A percentile compares a stretch with the other conserved stretches of the same genome.
phyloP scores from a whole-genome alignment of 2,113 vertebrate genomes.

The Stigmatopora nigra region DNA sequence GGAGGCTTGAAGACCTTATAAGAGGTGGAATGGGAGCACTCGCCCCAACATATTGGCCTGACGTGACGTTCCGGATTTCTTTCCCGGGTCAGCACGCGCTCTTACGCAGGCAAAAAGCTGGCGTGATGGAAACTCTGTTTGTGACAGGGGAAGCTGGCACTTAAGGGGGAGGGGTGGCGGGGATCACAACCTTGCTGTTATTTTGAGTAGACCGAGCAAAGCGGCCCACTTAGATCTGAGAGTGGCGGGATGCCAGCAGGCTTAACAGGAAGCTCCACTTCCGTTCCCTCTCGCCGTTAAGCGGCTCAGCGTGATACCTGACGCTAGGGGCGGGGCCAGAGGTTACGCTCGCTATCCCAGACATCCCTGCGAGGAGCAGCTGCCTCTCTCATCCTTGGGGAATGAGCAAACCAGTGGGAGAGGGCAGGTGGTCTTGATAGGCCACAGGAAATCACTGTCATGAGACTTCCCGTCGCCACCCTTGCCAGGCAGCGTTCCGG shows the following conservation, averaged over 20 bases:
- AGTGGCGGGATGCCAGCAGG: constrained; percentile 45
- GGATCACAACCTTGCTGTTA: constrained; percentile 48
- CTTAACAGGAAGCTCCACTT: constrained; percentile 60
- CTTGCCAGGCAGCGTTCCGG: constrained; percentile 1
- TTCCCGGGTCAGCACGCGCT: constrained; percentile 29
- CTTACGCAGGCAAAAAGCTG: constrained; percentile 31
- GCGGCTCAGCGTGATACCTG: constrained; percentile 53
- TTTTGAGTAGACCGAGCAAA: constrained; percentile 51
- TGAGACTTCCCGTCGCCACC: constrained; percentile 13
- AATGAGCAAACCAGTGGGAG: constrained; percentile 47
- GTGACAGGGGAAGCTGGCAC: constrained; percentile 38
- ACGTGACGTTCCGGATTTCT: constrained; percentile 26
- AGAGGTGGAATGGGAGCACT: constrained; percentile 43
- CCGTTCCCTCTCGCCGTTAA: constrained; percentile 52
- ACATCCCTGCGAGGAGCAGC: constrained; percentile 62
- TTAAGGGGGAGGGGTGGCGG: constrained; percentile 4
- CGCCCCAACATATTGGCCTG: constrained; percentile 36
- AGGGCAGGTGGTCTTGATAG: constrained; percentile 43
- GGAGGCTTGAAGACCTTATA: constrained; percentile 50
- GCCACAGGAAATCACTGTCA: constrained; percentile 39
- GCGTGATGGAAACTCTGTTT: constrained; percentile 59
- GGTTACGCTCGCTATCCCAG: constrained; percentile 57
- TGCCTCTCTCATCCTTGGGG: constrained; percentile 48
- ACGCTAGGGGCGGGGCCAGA: constrained; percentile 47
- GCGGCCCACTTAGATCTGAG: constrained; percentile 53